phyloP scores from a whole-genome alignment of 2,888 invertebrate genomes.

The Dermolepida albohirtum region DNA sequence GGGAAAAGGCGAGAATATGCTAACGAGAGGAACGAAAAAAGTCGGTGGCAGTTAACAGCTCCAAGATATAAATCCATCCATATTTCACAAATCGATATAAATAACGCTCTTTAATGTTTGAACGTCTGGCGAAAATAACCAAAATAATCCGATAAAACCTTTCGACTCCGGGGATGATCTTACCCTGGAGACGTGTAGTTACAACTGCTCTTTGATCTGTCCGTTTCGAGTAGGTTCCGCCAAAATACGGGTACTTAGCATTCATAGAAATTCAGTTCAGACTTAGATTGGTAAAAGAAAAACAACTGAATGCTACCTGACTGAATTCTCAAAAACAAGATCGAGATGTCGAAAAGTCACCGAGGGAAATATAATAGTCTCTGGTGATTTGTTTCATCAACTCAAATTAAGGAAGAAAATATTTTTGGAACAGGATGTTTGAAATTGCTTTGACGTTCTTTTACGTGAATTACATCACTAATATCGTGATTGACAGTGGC shows the following conservation, averaged over 20 bases:
- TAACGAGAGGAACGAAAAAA: conserved; percentile 14
- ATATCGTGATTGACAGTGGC: no score
- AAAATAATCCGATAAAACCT: conserved; percentile 50
- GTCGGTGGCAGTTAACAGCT: no score
- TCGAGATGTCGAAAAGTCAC: neutral
- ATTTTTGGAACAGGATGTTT: no score
- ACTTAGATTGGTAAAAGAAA: conserved; percentile 38
- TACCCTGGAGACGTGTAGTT: conserved; percentile 48
- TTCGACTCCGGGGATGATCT: conserved; percentile 48
- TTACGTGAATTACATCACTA: no score
- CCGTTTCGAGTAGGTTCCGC: conserved; percentile 30
- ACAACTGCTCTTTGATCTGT: conserved; percentile 48
- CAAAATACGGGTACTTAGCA: conserved; percentile 33
- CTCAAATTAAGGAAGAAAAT: conserved; percentile 12
- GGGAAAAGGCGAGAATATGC: conserved; percentile 5
- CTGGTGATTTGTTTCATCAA: conserved; percentile 11
- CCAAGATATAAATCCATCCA: conserved; percentile 34
- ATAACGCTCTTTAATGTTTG: conserved; percentile 54
- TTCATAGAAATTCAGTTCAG: conserved; percentile 36
- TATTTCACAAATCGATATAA: conserved; percentile 53
- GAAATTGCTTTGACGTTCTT: no score
- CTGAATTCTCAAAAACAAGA: conserved; percentile 29
- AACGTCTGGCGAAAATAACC: conserved; percentile 54
- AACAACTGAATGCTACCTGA: conserved; percentile 39
- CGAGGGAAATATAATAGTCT: conserved; percentile 3